Evolutionary conservation across 2,888 invertebrate species (phyloP), one percentile per base, ranked within the genome.

Genomic region (Ctenicera cuprea): DNA sequence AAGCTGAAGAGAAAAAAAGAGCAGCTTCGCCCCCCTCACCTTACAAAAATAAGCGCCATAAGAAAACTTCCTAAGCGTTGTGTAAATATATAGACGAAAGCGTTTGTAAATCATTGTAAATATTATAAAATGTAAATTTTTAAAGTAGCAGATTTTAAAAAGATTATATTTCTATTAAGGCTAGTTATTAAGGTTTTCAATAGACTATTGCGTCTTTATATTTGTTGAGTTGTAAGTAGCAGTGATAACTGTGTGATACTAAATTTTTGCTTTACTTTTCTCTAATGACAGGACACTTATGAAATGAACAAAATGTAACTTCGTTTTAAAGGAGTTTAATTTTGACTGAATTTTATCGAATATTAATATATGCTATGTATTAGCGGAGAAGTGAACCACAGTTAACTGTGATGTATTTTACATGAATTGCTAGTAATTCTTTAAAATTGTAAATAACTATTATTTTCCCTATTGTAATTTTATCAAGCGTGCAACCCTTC

Each of bases 1-100:
- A 85, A 76, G 73, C 76, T 64, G 69, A 65, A 75, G 79, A 80
- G 74, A 81, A 80, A 74, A 78, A 80, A 76, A 76, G 79, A 77
- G 75, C 79, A 77, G 77, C 79, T 73, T 81, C 81, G 72, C 80
- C 81, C 48, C 78, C 79, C 65, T 81, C 82, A 76, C 81, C 82
- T 65, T 83, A 83, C 71, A 84, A 83, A 80, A 80, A 78, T 73
- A 84, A 84, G 78, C 83, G 84, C 77, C 82, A 82, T 57, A 83
- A 83, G 78, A 83, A 81, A 80, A 81, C 83, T 71, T 81, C 82
- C 79, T 84, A 84, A 82, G 78, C 76, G 57, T 75, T 75, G 66
- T 77, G 71, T 76, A 78, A 75, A 77, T 76, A 68, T 54, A 73
- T 67, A 74, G 77, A 76, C 72, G 41, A 76, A 71, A 75, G 68